These are phyloP conservation scores for Labeo rohita DNA, from an alignment of 2,113 vertebrate genomes.

Conservation along the genomic window DNA sequence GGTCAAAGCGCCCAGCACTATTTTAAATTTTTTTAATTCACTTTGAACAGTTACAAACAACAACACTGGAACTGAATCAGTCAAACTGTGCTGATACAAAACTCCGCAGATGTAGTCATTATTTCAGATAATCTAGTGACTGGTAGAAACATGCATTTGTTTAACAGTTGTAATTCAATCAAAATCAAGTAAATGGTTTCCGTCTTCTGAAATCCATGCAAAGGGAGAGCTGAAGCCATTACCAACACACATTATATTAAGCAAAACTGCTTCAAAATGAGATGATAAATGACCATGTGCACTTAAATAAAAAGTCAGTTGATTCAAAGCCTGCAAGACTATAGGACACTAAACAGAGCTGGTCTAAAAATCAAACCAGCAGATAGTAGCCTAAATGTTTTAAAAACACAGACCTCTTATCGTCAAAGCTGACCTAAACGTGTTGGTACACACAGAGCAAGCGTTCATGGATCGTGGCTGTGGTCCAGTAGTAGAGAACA, in stretches of 20 bases:
- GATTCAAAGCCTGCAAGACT: not conserved
- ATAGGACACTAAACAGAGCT: slow-evolving; percentile 7
- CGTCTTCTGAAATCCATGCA: not conserved
- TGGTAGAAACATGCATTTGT: not conserved
- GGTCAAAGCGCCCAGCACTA: too few species aligned
- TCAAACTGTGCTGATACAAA: too few species aligned
- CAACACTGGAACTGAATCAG: too few species aligned
- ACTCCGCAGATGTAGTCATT: not conserved
- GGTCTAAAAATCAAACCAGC: not conserved
- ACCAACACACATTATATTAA: not conserved
- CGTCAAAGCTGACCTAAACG: slow-evolving; percentile 21
- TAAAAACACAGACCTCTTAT: slow-evolving; percentile 7
- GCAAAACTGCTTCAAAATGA: not conserved
- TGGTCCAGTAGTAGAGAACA: slow-evolving; percentile 49
- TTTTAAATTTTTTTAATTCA: too few species aligned
- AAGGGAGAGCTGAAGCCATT: not conserved
- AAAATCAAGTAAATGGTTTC: slow-evolving; percentile 4
- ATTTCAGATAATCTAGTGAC: not conserved
- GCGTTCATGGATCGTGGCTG: slow-evolving; percentile 42
- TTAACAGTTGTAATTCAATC: not conserved
- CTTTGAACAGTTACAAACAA: too few species aligned
- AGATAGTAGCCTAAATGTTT: not conserved
- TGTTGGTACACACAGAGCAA: slow-evolving; percentile 28
- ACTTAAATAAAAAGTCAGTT: not conserved
- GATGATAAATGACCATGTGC: not conserved